Base-by-base conservation (phyloP, 2,113 vertebrate species). In the Diadophis punctatus region DNA sequence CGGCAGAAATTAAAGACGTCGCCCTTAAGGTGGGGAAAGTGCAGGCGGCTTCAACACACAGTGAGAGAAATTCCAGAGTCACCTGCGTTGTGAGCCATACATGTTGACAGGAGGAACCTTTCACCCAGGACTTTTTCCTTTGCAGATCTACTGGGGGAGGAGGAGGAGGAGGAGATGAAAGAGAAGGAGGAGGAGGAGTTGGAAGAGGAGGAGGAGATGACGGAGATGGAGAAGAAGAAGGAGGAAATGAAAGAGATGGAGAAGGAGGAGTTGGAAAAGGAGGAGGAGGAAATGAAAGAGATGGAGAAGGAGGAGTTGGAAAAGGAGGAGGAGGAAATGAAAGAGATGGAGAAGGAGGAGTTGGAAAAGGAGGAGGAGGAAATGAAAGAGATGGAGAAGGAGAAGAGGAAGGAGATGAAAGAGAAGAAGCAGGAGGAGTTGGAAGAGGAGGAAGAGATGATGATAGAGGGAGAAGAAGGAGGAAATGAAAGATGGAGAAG, bases 1-100 rank as follows among this genome's bases (percentile, higher is more conserved):
- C 88, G 90, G 74, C 88, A 90, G 74, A 93, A 93, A 92, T 93
- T 92, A 93, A 93, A 80, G 80, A 90, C 1, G 20, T 58, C 55
- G 49, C 60, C 25, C 22, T 11, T 18, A 2, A 2, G 27, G 88
- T 48, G 18, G 68, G 46, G 8, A 30, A 58, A 22, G 74, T 0
- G 23, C 3, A 23, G 52, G 39, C 34, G 12, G 2, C 43, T 34
- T 22, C 10, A 39, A 20, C 85, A 11, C 23, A 14, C 14, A 4
- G 30, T 16, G 51, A 27, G 56, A 25, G 53, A 4, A 0, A 25
- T 51, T 86, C n/a, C 5, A 8, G 9, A 49, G 55, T 86, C 18
- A 11, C 23, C n/a, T 74, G 20, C 0, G 43, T 22, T 12, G 27
- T 56, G 39, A 58, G 39, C 4, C 39, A 5, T 4, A 43, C 14